A percentile compares a stretch with the other conserved stretches of the same genome.
Evolutionary conservation across 2,888 invertebrate species (phyloP).

Genomic region (Perdita meconis): DNA sequence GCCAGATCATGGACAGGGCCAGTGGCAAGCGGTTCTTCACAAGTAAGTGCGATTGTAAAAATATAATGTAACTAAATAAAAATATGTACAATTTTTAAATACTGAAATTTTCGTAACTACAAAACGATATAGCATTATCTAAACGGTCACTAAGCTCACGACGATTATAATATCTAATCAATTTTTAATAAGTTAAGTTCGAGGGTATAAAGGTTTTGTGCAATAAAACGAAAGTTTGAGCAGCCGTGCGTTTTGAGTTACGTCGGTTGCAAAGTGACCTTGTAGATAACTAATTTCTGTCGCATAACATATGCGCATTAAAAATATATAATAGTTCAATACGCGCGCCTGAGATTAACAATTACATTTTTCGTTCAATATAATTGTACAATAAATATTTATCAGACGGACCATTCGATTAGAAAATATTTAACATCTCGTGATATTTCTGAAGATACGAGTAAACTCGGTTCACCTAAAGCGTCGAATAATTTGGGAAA

Average conservation of each 20-base stretch:
- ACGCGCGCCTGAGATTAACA: background rate
- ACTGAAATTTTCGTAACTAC: background rate
- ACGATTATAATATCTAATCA: background rate
- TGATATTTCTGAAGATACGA: background rate
- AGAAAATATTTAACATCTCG: background rate
- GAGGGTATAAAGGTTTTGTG: too few relatives aligned
- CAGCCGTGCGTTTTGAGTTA: background rate
- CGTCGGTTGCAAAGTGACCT: constrained; percentile 2
- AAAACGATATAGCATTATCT: background rate
- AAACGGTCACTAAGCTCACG: too few relatives aligned
- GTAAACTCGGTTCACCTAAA: too few relatives aligned
- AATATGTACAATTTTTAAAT: background rate
- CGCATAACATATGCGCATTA: constrained; percentile 4
- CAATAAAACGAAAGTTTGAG: background rate
- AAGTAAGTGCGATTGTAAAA: constrained; percentile 87
- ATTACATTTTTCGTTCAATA: constrained; percentile 7
- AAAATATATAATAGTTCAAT: constrained; percentile 9
- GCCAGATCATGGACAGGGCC: constrained; percentile 91
- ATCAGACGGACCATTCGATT: background rate
- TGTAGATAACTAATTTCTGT: constrained; percentile 10
- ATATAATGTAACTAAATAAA: background rate
- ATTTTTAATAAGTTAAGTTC: constrained; percentile 10
- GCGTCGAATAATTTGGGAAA: too few relatives aligned
- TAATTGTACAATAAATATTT: background rate
- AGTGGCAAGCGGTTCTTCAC: constrained; percentile 96